Evolutionary conservation across 2,113 vertebrate genomes (phyloP).

Genomic region (Garra rufa): DNA sequence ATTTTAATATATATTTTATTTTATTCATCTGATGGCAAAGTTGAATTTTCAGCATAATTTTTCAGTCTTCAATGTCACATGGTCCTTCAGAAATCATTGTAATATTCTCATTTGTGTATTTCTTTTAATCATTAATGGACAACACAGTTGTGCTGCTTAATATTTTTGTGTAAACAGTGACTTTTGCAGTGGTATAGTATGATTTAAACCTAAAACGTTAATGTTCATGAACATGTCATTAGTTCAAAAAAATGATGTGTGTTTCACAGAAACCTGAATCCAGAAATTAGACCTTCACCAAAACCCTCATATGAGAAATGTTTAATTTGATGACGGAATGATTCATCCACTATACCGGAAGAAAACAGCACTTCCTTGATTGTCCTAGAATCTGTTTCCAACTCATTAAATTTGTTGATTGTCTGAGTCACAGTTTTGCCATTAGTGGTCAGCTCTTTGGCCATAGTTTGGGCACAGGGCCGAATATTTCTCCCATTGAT

Average conservation of each 20-base stretch:
- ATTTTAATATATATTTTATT: no score
- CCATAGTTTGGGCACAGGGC: not conserved
- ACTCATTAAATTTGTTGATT: slow-evolving; percentile 24
- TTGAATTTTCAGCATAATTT: no score
- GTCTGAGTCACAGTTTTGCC: not conserved
- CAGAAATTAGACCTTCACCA: not conserved
- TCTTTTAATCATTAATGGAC: not conserved
- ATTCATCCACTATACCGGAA: not conserved
- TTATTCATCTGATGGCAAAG: no score
- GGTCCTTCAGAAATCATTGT: not conserved
- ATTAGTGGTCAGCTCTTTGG: slow-evolving; percentile 22
- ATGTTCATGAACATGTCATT: not conserved
- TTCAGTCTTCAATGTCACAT: no score
- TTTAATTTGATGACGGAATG: not conserved
- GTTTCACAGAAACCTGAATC: not conserved
- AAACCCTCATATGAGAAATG: not conserved
- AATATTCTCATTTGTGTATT: not conserved
- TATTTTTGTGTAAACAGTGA: not conserved
- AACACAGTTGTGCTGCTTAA: not conserved
- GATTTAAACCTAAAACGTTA: not conserved
- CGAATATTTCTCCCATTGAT: slow-evolving; percentile 30
- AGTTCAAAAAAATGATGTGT: no score
- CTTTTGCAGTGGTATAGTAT: not conserved
- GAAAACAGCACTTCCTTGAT: not conserved
- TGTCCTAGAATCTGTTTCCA: slow-evolving; percentile 4